These are phyloP conservation scores for Mormyrops boulengeri DNA, from an alignment of 2,797 vertebrate species.

Conservation along the genomic window DNA sequence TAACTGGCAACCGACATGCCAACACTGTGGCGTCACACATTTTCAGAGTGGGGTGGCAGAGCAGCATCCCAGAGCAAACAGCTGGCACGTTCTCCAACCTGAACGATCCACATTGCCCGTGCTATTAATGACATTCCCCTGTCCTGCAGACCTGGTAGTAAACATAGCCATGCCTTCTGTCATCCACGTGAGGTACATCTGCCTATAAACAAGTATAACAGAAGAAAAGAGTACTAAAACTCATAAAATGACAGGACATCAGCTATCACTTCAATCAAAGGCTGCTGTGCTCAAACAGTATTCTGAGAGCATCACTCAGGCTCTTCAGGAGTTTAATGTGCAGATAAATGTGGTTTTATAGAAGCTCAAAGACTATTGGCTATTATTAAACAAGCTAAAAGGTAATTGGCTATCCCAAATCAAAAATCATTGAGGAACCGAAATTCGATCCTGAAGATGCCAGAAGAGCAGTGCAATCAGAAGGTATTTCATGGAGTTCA, in stretches of 20 bases:
- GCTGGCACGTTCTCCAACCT: not conserved
- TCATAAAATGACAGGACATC: not conserved
- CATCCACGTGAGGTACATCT: not conserved
- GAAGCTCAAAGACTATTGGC: not conserved
- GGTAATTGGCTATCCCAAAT: not conserved
- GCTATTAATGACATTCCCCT: not conserved
- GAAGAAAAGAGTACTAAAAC: not conserved
- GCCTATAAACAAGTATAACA: not conserved
- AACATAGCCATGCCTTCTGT: not conserved
- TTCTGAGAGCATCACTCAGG: not conserved
- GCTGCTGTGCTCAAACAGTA: not conserved
- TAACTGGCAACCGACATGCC: not conserved
- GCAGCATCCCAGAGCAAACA: not conserved
- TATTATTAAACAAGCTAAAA: not conserved
- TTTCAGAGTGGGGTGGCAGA: not conserved
- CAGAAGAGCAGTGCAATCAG: not conserved
- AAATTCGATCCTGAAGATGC: not conserved
- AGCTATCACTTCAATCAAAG: not conserved
- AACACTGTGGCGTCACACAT: not conserved
- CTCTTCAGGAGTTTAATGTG: not conserved
- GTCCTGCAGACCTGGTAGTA: not conserved
- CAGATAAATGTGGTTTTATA: conserved; percentile 2
- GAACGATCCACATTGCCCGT: not conserved
- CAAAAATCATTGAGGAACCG: not conserved
- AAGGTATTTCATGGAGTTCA: not conserved